Conservation (phyloP, 2,113 vertebrate species). For the Dromiciops gliroides region DNA sequence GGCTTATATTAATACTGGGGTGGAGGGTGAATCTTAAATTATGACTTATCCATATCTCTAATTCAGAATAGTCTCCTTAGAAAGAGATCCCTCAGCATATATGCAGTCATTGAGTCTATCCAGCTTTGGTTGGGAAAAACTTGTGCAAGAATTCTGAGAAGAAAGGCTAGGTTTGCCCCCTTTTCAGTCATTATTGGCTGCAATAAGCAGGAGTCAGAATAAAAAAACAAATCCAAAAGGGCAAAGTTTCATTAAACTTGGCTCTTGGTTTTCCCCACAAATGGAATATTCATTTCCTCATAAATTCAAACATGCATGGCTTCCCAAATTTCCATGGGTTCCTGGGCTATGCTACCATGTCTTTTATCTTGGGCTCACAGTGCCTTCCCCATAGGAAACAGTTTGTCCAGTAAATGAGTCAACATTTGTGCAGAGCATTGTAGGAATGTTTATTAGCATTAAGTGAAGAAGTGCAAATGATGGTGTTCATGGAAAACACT, state of each 20-base stretch:
- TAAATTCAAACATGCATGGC: background rate
- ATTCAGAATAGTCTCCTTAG: background rate
- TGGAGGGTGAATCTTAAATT: background rate
- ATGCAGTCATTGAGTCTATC: background rate
- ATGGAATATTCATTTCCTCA: background rate
- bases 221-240: background rate
- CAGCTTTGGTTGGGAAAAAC: background rate
- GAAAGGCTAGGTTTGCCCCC: background rate
- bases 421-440: background rate
- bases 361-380: background rate
- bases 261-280: background rate
- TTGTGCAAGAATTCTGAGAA: background rate
- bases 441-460: background rate
- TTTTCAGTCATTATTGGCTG: background rate
- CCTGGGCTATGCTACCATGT: background rate
- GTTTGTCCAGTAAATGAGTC: background rate
- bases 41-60: background rate
- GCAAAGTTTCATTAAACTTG: background rate
- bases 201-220: conserved; percentile 4
- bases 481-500: background rate
- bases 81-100: background rate
- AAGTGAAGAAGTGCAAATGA: background rate
- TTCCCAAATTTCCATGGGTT: conserved; percentile 13
- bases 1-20: background rate
- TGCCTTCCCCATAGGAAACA: background rate